These are phyloP conservation scores for Limenitis camilla DNA, from an alignment of 2,888 invertebrate species.

Conservation along the genomic window DNA sequence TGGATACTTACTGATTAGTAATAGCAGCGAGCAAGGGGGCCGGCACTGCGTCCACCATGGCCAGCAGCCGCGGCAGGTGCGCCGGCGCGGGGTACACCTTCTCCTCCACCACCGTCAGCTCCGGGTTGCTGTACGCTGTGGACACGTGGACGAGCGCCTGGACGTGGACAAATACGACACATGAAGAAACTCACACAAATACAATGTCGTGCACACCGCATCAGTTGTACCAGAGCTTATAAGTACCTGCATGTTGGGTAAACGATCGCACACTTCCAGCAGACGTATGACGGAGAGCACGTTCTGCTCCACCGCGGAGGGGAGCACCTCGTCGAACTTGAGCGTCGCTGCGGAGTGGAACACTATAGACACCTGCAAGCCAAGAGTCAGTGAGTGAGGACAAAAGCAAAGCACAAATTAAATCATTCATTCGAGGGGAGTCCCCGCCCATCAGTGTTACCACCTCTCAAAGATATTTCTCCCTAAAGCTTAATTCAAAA, in stretches of 20 bases:
- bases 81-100: slow-evolving; percentile 79
- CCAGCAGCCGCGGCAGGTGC: slow-evolving; percentile 77
- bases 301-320: slow-evolving; percentile 83
- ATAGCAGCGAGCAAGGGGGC: slow-evolving; percentile 68
- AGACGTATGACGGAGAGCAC: slow-evolving; percentile 82
- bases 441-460: too few relatives aligned
- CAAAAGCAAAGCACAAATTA: too few relatives aligned
- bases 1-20: slow-evolving; percentile 70
- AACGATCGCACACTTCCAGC: slow-evolving; percentile 79
- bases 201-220: too few relatives aligned
- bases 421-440: too few relatives aligned
- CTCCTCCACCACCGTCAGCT: slow-evolving; percentile 81
- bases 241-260: slow-evolving; percentile 79
- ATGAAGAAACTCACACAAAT: too few relatives aligned
- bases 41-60: slow-evolving; percentile 76
- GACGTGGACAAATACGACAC: background rate
- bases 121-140: slow-evolving; percentile 90
- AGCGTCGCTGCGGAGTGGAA: slow-evolving; percentile 90
- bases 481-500: too few relatives aligned
- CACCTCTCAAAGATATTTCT: too few relatives aligned
- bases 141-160: slow-evolving; percentile 87
- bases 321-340: slow-evolving; percentile 85
- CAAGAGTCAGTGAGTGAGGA: too few relatives aligned
- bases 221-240: too few relatives aligned
- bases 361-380: slow-evolving; percentile 79